A percentile compares a stretch with the other conserved stretches of the same genome.
phyloP scores from a whole-genome alignment of 2,113 vertebrate species.

The Poecilia latipinna region DNA sequence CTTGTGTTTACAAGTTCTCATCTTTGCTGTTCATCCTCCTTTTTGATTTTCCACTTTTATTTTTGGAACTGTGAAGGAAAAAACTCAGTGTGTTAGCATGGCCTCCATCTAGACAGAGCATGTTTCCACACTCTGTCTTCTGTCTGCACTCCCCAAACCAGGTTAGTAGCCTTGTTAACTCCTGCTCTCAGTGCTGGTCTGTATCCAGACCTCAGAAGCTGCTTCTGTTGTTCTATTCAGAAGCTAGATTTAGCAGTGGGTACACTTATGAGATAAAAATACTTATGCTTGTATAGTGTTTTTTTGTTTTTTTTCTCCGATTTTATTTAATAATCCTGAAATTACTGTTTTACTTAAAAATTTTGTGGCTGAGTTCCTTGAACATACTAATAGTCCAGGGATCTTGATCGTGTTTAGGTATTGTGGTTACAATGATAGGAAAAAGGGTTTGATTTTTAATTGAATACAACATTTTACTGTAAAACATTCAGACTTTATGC shows the following conservation, averaged over 20 bases:
- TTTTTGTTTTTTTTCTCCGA: slow-evolving; percentile 32
- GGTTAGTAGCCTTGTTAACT: slow-evolving; percentile 51
- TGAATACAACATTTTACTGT: no score
- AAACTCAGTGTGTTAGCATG: slow-evolving; percentile 73
- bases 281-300: slow-evolving; percentile 36
- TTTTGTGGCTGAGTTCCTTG: neutral
- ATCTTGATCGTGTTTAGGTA: neutral
- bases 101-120: slow-evolving; percentile 68
- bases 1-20: slow-evolving; percentile 40
- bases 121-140: slow-evolving; percentile 72
- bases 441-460: no score
- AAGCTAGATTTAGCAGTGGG: slow-evolving; percentile 56
- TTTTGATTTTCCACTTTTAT: slow-evolving; percentile 68
- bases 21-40: slow-evolving; percentile 36
- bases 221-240: slow-evolving; percentile 65
- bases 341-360: slow-evolving; percentile 5
- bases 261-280: slow-evolving; percentile 40
- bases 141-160: slow-evolving; percentile 69
- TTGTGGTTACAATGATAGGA: no score
- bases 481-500: no score
- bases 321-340: slow-evolving; percentile 22
- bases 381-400: neutral
- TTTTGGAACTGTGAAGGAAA: slow-evolving; percentile 67
- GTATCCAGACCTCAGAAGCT: slow-evolving; percentile 63
- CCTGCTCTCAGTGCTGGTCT: slow-evolving; percentile 40